Evolutionary conservation across 2,888 invertebrate species (phyloP), one percentile per base, ranked within the genome.

Genomic region (Autographa gamma): DNA sequence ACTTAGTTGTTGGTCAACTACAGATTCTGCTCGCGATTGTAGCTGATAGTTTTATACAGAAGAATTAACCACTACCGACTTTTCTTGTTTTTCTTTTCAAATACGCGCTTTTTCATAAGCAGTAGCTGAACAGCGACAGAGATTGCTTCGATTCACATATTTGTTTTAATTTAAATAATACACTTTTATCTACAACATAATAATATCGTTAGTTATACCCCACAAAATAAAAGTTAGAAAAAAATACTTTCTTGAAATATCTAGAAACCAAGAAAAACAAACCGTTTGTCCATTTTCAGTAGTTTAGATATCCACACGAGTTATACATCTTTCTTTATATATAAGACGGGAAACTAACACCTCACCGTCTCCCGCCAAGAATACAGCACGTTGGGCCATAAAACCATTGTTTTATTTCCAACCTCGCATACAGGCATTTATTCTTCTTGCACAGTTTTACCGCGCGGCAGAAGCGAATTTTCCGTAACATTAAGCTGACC

Each of bases 401-500:
- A 83, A 75, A 83, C 76, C 71, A 74, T 61, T 76, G 76, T 76
- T 78, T 81, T 75, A 79, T 72, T 65, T 76, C 67, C 73, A 79
- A 79, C 70, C 72, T 56, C 63, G 73, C 65, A 69, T 63, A 69
- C 38, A 63, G 71, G 68, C 83, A 79, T 81, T 78, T 66, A 73
- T 82, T 83, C 68, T 81, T 64, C 38, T 56, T 67, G 54, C 82
- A 19, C 68, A 66, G 63, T 68, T 73, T 72, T 66, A 67, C 66
- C 62, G 76, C 71, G 76, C 52, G 66, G 71, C 63, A 74, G 74
- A 74, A 80, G 76, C 79, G 78, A 82, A 85, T 85, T 84, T 84
- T 80, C 85, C 84, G 85, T 74, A 71, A 83, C 85, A 85, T 84
- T 84, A 82, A 76, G 60, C 77, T 78, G 73, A 80, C 81, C 73